These are phyloP conservation scores for Emydocephalus ijimae DNA, from an alignment of 2,113 vertebrate genomes.

Conservation along the genomic window DNA sequence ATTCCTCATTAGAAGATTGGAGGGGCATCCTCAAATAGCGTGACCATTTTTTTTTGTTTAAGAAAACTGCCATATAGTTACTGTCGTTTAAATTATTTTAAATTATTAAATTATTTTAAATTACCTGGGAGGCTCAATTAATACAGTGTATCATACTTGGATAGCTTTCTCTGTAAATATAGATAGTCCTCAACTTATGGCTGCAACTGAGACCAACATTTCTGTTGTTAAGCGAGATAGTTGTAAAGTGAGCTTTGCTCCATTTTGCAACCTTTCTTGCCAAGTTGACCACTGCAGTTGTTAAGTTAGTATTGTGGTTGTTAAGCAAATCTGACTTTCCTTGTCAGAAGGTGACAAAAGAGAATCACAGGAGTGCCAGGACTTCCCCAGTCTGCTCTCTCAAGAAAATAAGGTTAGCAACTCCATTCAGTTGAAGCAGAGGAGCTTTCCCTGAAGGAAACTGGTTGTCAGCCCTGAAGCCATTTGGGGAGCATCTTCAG, in stretches of 20 bases:
- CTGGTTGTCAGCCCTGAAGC: no score
- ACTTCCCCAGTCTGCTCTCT: no score
- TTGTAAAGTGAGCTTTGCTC: neutral
- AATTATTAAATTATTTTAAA: neutral
- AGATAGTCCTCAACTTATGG: neutral
- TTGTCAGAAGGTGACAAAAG: neutral
- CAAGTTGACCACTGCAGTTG: neutral
- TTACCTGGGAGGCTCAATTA: constrained; percentile 29
- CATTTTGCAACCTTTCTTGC: neutral
- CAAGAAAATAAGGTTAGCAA: no score
- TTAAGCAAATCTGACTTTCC: neutral
- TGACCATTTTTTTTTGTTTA: neutral
- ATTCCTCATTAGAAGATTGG: neutral
- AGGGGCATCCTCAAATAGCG: neutral
- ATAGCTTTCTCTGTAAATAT: constrained; percentile 6
- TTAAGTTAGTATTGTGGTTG: no score
- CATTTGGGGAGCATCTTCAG: no score
- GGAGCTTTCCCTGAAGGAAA: no score
- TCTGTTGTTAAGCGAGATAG: neutral
- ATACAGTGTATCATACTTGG: constrained; percentile 46
- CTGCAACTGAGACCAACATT: neutral
- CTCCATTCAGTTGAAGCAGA: no score
- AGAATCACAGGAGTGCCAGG: neutral
- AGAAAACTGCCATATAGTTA: neutral
- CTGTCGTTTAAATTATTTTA: no score